Evolutionary conservation across 2,113 vertebrate species (phyloP).

Genomic region (Eleginops maclovinus): DNA sequence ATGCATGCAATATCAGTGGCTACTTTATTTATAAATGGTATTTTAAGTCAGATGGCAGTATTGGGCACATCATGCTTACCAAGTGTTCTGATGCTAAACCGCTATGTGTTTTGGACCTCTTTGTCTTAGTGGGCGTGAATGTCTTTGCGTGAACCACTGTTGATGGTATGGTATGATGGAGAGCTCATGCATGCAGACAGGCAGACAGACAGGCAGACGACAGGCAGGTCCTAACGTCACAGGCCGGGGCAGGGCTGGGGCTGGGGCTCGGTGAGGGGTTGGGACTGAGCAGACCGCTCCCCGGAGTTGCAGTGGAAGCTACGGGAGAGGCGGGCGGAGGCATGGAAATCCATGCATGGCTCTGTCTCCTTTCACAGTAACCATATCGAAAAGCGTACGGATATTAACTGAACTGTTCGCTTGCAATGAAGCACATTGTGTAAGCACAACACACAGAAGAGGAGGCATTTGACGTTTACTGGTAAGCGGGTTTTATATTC

Average conservation of each 20-base stretch:
- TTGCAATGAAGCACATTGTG: slow-evolving; percentile 41
- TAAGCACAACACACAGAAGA: slow-evolving; percentile 26
- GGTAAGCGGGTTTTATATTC: slow-evolving; percentile 61
- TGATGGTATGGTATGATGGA: too few species aligned
- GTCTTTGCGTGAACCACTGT: too few species aligned
- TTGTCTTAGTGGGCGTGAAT: too few species aligned
- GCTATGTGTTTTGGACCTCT: too few species aligned
- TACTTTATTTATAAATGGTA: too few species aligned
- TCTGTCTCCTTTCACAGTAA: slow-evolving; percentile 17
- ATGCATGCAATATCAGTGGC: too few species aligned
- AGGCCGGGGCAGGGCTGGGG: slow-evolving; percentile 29
- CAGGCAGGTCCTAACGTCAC: slow-evolving; percentile 40
- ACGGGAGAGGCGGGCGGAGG: slow-evolving; percentile 41
- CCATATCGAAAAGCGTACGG: neutral
- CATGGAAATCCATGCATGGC: slow-evolving; percentile 43
- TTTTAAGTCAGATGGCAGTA: too few species aligned
- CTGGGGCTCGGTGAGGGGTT: slow-evolving; percentile 48
- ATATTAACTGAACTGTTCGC: neutral
- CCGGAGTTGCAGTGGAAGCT: slow-evolving; percentile 47
- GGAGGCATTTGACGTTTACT: slow-evolving; percentile 64
- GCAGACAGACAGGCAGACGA: neutral
- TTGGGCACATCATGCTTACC: too few species aligned
- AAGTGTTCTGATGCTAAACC: too few species aligned
- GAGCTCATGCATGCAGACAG: too few species aligned
- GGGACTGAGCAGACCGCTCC: slow-evolving; percentile 15